Evolutionary conservation across 2,888 invertebrate genomes (phyloP).

Genomic region (Cylindroiulus punctatus): DNA sequence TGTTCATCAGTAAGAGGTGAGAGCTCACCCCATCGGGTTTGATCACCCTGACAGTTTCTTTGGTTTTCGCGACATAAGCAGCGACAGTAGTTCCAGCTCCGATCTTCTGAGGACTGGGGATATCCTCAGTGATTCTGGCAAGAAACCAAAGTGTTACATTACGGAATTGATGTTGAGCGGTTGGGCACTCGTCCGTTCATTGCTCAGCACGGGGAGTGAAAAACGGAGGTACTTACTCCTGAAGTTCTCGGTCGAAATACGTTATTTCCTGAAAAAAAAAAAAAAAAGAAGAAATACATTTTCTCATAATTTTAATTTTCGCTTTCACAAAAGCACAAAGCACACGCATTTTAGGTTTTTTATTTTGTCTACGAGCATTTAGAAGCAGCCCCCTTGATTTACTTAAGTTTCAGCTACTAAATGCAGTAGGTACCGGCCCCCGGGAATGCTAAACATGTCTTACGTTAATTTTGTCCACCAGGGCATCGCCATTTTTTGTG

Average conservation of each 20-base stretch:
- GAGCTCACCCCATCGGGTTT: constrained; percentile 61
- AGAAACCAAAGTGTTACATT: not conserved
- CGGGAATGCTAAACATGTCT: too few relatives aligned
- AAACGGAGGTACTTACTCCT: constrained; percentile 51
- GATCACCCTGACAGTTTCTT: constrained; percentile 63
- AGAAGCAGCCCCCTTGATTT: too few relatives aligned
- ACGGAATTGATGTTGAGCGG: constrained; percentile 50
- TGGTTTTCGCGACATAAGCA: constrained; percentile 65
- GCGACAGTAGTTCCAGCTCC: constrained; percentile 64
- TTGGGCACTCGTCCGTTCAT: not conserved
- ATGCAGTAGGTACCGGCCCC: too few relatives aligned
- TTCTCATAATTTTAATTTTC: not conserved
- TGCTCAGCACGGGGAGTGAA: not conserved
- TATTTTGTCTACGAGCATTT: too few relatives aligned
- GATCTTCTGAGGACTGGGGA: constrained; percentile 59
- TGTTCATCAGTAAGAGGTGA: constrained; percentile 63
- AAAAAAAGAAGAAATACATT: not conserved
- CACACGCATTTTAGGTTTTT: too few relatives aligned
- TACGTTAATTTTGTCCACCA: too few relatives aligned
- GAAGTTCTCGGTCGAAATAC: constrained; percentile 58
- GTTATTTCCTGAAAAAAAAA: constrained; percentile 59
- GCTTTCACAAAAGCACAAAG: too few relatives aligned
- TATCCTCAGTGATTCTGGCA: constrained; percentile 57
- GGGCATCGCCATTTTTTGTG: too few relatives aligned
- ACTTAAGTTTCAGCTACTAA: too few relatives aligned